Base-by-base conservation (phyloP, 2,113 vertebrate species). In the Eidolon helvum region DNA sequence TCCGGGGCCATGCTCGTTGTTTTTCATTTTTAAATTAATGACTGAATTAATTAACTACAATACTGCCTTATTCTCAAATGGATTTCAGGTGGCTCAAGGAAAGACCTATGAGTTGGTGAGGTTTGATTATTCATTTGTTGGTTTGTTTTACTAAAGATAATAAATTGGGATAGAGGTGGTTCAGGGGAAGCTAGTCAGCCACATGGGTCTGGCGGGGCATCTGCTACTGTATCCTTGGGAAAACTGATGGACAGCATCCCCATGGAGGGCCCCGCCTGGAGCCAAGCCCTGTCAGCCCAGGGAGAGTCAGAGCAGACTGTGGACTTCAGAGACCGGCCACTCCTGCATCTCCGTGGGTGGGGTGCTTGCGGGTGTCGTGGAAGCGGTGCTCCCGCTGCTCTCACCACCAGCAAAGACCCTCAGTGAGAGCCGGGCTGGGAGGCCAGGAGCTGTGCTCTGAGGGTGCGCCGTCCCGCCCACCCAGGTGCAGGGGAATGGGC, bases 401-500 rank as follows among this genome's bases (percentile, higher is more conserved):
- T 43, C 22, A 2, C 12, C 24, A 21, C 38, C 12, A 21, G 65
- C 65, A 12, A 28, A 93, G 61, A 10, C 28, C 72, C 45, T 38
- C n/a, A 1, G 24, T 9, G 43, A n/a, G 43, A 45, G 14, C 40
- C 2, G 0, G 53, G 30, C 33, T 12, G 0, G 59, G 84, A 30
- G n/a, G 61, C 0, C 0, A 0, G 63, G 35, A 33, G 22, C 2
- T 19, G 79, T 11, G 1, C 1, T 0, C 95, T 91, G 57, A 98
- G 1, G 45, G 6, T 0, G 0, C 38, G 18, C 66, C 43, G 2
- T 48, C 8, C 2, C 0, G 0, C 30, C 57, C 88, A 0, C 59
- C 18, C 98, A 99, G 99, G 99, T 99, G 22, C 99, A 99, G 2
- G 99, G 99, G 0, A 99, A 99, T 0, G 99, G 99, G 84, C 99